These are phyloP conservation scores for Philopedon plagiatum DNA, from an alignment of 2,888 invertebrate genomes.

Conservation along the genomic window DNA sequence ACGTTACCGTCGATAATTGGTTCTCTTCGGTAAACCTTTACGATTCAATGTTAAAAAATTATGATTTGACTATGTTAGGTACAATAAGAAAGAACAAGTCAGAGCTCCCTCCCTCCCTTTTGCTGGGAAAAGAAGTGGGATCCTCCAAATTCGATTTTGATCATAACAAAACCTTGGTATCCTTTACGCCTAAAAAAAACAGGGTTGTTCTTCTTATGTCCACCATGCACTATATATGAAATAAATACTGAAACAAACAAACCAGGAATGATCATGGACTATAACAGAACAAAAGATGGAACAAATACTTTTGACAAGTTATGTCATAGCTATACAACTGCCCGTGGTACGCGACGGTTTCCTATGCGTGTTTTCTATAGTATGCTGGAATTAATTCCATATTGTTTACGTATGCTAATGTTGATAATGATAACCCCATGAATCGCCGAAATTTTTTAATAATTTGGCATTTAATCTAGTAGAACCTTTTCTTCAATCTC, in stretches of 20 bases:
- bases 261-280: slow-evolving; percentile 27
- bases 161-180: slow-evolving; percentile 49
- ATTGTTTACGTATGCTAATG: too few species aligned
- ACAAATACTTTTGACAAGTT: slow-evolving; percentile 43
- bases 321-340: slow-evolving; percentile 53
- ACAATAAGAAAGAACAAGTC: slow-evolving; percentile 49
- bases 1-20: too few species aligned
- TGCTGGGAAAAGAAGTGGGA: slow-evolving; percentile 14
- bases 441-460: too few species aligned
- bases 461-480: too few species aligned
- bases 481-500: too few species aligned
- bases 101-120: slow-evolving; percentile 38
- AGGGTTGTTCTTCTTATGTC: slow-evolving; percentile 45
- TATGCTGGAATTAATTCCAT: too few species aligned
- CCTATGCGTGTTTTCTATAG: slow-evolving; percentile 55
- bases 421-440: too few species aligned
- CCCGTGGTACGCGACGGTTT: slow-evolving; percentile 53
- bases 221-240: slow-evolving; percentile 49
- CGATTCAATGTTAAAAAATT: too few species aligned
- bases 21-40: too few species aligned
- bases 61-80: too few species aligned
- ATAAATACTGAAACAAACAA: slow-evolving; percentile 54
- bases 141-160: slow-evolving; percentile 41
- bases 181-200: slow-evolving; percentile 55
- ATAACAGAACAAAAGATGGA: slow-evolving; percentile 43